These are phyloP conservation scores for Coturnix japonica DNA, from an alignment of 2,113 vertebrate genomes.

Conservation along the genomic window DNA sequence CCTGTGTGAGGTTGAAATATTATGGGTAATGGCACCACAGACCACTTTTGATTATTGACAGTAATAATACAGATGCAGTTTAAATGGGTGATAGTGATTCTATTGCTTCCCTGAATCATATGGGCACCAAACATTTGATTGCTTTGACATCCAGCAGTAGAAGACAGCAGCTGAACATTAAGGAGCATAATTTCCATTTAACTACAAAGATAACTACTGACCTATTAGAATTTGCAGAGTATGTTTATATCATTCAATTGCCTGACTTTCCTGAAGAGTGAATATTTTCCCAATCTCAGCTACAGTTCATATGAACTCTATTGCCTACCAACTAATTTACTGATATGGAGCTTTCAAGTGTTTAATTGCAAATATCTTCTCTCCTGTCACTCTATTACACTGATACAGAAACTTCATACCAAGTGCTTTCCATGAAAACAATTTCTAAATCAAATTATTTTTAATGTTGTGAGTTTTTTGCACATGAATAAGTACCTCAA, in stretches of 20 bases:
- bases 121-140: neutral
- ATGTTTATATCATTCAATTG: slow-evolving; percentile 2
- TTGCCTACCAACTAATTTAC: slow-evolving; percentile 49
- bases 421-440: slow-evolving; percentile 50
- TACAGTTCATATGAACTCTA: slow-evolving; percentile 1
- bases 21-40: neutral
- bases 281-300: neutral
- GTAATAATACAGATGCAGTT: neutral
- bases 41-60: neutral
- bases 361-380: slow-evolving; percentile 69
- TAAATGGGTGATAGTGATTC: neutral
- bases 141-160: neutral
- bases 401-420: slow-evolving; percentile 34
- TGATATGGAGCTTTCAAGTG: slow-evolving; percentile 53
- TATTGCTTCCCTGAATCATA: neutral
- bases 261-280: neutral
- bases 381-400: slow-evolving; percentile 32
- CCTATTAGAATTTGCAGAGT: neutral
- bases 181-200: neutral
- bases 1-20: neutral
- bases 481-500: slow-evolving; percentile 58
- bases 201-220: neutral
- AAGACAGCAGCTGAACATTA: neutral
- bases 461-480: slow-evolving; percentile 54
- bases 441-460: slow-evolving; percentile 75